These are phyloP conservation scores for Stichodactyla mertensii DNA, from an alignment of 64 coral and sea anemone genomes.

Conservation along the genomic window DNA sequence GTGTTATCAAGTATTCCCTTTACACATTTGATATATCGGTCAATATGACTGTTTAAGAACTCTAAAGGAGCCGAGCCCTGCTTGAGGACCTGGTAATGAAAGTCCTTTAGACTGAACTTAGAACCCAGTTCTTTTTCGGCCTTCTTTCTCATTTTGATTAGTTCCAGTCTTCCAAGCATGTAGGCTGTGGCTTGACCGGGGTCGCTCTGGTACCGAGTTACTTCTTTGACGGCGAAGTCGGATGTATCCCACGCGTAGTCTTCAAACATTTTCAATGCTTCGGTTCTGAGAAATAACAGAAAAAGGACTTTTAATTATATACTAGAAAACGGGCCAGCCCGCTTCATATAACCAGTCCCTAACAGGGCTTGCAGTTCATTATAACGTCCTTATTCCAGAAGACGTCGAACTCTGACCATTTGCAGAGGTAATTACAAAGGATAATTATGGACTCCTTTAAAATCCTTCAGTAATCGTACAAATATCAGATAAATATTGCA, in stretches of 20 bases:
- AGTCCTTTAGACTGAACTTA: slow-evolving; percentile 64
- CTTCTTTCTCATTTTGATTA: slow-evolving; percentile 66
- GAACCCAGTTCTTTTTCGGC: slow-evolving; percentile 49
- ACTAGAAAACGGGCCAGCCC: too few species aligned
- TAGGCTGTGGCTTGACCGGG: slow-evolving; percentile 84
- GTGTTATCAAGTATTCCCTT: slow-evolving; percentile 43
- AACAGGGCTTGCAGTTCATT: too few species aligned
- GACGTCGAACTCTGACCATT: too few species aligned
- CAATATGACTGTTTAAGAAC: slow-evolving; percentile 69
- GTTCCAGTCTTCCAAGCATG: slow-evolving; percentile 80
- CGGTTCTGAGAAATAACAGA: slow-evolving; percentile 28
- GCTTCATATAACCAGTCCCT: too few species aligned
- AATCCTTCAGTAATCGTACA: too few species aligned
- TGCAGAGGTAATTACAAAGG: too few species aligned
- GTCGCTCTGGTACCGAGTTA: slow-evolving; percentile 73
- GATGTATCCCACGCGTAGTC: slow-evolving; percentile 85
- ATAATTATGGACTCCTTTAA: too few species aligned
- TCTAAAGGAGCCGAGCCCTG: slow-evolving; percentile 81
- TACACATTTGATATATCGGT: slow-evolving; percentile 81
- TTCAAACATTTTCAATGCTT: slow-evolving; percentile 80
- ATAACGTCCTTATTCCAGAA: too few species aligned
- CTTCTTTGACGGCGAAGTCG: slow-evolving; percentile 81
- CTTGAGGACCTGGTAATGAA: slow-evolving; percentile 79
- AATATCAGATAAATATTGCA: too few species aligned
- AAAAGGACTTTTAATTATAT: background rate